A percentile compares a stretch with the other conserved stretches of the same genome.
Evolutionary conservation across 2,113 vertebrate species (phyloP).

Genomic region (Vombatus ursinus): DNA sequence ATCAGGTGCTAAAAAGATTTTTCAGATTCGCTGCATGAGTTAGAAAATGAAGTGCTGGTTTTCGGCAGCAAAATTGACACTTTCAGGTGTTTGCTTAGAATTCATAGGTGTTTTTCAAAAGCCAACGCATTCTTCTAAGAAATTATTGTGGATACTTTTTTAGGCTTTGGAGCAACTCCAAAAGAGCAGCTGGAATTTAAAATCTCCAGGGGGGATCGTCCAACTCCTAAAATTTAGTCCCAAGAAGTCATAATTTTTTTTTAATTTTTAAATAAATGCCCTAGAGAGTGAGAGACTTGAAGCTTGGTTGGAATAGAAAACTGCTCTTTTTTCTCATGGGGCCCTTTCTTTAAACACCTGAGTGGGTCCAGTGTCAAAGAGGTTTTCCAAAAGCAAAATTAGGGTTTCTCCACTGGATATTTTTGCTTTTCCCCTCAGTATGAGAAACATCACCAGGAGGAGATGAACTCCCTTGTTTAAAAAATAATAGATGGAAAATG

Average conservation of each 20-base stretch:
- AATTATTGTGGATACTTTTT: conserved; percentile 54
- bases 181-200: conserved; percentile 78
- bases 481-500: conserved; percentile 38
- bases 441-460: background rate
- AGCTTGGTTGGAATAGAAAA: conserved; percentile 51
- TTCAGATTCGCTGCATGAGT: conserved; percentile 50
- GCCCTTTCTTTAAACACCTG: conserved; percentile 18
- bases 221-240: conserved; percentile 56
- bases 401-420: conserved; percentile 20
- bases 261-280: conserved; percentile 26
- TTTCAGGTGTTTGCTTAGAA: conserved; percentile 61
- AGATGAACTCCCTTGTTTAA: background rate
- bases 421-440: conserved; percentile 3
- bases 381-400: conserved; percentile 42
- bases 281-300: conserved; percentile 36
- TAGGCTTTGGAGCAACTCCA: conserved; percentile 76
- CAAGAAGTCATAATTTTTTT: conserved; percentile 71
- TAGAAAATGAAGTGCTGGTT: conserved; percentile 46
- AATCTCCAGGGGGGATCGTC: conserved; percentile 67
- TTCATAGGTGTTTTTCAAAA: conserved; percentile 63
- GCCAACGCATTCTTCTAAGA: conserved; percentile 62
- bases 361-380: conserved; percentile 16
- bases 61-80: conserved; percentile 46
- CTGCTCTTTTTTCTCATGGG: background rate
- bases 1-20: conserved; percentile 64